Evolutionary conservation across 2,113 vertebrate species (phyloP), one percentile per base, ranked within the genome.

Genomic region (Speoplatyrhinus poulsoni): DNA sequence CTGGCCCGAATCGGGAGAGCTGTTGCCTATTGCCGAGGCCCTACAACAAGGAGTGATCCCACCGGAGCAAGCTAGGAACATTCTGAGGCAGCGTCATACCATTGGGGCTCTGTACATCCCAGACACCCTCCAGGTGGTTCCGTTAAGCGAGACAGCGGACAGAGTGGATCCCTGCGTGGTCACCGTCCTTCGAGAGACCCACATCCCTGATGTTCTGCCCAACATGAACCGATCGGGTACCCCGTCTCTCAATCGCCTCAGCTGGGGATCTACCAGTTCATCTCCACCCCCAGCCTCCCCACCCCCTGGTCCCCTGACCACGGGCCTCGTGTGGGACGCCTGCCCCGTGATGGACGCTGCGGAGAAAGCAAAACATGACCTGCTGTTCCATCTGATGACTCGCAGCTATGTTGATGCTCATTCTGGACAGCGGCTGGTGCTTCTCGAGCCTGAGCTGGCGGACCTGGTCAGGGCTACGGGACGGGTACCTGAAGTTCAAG

Each of bases 1-100:
- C 12, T 93, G 93, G 94, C 96, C 96, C 3, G 95, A 98, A 79
- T 95, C 94, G 0, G 96, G 96, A 56, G 94, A 98, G 79, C 70
- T 95, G 3, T 36, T 96, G 16, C 84, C 94, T 0, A 85, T 94
- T 33, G 86, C 82, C 16, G 93, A 94, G 68, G 96, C 95, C 61
- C 55, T 98, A 67, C 94, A 96, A 72, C 95, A 97, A 80, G 94
- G 94, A 15, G 54, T 93, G 10, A 88, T 99, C 58, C 93, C 95
- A 67, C 85, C 82, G 1, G 95, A 96, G 52, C 3, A 97, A 55
- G 89, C 93, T 54, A 77, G 81, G 46, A 89, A 89, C 68, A 91
- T 93, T 54, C 83, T 99, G 56, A 90, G 78, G 67, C 91, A 93
- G 62, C 93, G 96, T 46, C 91, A 92, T 52, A 68, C 64, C 46